Base-by-base conservation (phyloP, 1,140 invertebrate genomes). In the Cepaea nemoralis region DNA sequence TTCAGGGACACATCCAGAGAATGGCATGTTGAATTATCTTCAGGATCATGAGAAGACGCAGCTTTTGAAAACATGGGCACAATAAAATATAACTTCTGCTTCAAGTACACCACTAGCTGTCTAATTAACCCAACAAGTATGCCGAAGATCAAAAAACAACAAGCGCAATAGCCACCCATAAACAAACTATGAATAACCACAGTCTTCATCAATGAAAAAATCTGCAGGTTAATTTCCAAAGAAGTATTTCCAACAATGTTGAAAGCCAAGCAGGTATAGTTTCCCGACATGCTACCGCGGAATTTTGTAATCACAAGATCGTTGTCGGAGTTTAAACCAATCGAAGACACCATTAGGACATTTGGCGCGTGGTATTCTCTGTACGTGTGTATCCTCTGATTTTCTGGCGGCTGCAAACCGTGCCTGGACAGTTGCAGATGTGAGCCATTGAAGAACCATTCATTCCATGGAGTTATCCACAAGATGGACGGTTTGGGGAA, bases 401-500 rank as follows among this genome's bases (percentile, higher is more conserved):
- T 79, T 31, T 73, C 81, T 76, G 85, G 77, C 22, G 78, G 42
- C 19, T 77, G 33, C 37, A 75, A 50, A 27, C 81, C 69, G 0
- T 48, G 39, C 19, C 39, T 39, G 27, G 87, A 83, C 66, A 48
- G 19, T 16, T 69, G 31, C 33, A 37, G 0, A 16, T 0, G 37
- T 45, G 31, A 50, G 40, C 37, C 42, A 22, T 19, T 42, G 2
- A 85, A 78, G 59, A 88, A 88, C 14, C 45, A 73, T 10, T 87
- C 81, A 6, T 88, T 88, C 85, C 83, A 86, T 0, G 89, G 88
- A 3, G 88, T 88, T 45, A 84, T 59, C 90, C 90, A 91, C 75
- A 89, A 80, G 35, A 88, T 78, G 14, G 86, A 76, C 6, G 88
- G 82, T 5, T 71, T 50, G 14, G 86, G 85, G 45, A 83, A 77